Conservation (phyloP, 2,888 invertebrate genomes). For the Drosophila monieri region DNA sequence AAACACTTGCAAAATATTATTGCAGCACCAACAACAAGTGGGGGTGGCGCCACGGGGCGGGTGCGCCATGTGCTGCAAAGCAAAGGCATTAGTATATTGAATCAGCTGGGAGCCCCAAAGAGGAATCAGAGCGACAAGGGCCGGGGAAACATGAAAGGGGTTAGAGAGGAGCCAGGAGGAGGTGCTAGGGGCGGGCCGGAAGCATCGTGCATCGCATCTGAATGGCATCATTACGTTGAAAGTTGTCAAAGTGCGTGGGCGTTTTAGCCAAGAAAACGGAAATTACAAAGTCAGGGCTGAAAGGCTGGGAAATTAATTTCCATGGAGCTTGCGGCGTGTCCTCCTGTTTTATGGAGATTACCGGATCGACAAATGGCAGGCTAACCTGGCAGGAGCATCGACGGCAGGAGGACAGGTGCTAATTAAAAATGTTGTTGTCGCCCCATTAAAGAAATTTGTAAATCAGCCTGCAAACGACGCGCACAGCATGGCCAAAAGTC, state of each 20-base stretch:
- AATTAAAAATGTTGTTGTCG: conserved; percentile 83
- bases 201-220: conserved; percentile 35
- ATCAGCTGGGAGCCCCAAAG: conserved; percentile 30
- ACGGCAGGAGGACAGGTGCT: conserved; percentile 64
- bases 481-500: conserved; percentile 44
- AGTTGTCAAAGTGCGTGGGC: conserved; percentile 24
- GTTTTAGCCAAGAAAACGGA: conserved; percentile 13
- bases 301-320: conserved; percentile 65
- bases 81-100: conserved; percentile 59
- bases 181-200: not conserved
- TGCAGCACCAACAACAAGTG: conserved; percentile 53
- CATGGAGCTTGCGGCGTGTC: conserved; percentile 36
- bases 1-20: conserved; percentile 77
- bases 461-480: conserved; percentile 63
- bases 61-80: conserved; percentile 39
- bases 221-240: conserved; percentile 49
- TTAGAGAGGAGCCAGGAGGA: conserved; percentile 6
- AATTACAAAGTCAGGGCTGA: conserved; percentile 33
- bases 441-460: conserved; percentile 81
- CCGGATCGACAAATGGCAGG: conserved; percentile 39
- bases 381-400: not conserved
- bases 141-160: conserved; percentile 9
- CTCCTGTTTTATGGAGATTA: conserved; percentile 62
- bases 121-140: conserved; percentile 14
- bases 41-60: conserved; percentile 10